Evolutionary conservation across 2,113 vertebrate genomes (phyloP), one percentile per base, ranked within the genome.

Genomic region (Sardina pilchardus): DNA sequence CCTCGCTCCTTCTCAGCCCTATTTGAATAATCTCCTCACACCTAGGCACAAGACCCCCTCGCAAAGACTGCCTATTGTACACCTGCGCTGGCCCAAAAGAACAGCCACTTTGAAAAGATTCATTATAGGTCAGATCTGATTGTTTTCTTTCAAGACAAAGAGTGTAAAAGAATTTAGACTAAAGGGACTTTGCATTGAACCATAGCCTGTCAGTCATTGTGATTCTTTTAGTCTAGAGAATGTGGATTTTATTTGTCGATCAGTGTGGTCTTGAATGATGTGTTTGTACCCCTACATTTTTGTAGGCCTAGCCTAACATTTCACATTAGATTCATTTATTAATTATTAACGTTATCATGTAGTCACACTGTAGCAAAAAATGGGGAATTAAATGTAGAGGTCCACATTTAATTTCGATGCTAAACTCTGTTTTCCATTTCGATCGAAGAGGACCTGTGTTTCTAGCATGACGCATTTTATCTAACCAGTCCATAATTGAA

Each of bases 1-100:
- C 93, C 92, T 92, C 90, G 92, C 91, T 93, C 93, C 93, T 91
- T 87, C 88, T 92, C 88, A 85, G 90, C 90, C 91, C 90, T 47
- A 96, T 96, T 95, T 95, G 94, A 96, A 96, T 95, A 95, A 95
- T 94, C 92, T 93, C 93, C 94, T 95, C 93, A 92, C 94, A 94
- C 95, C 95, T 95, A 92, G 92, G 93, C 91, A 92, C 91, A 91
- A 93, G 89, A 83, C 83, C 90, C 39, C 89, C 92, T 82, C 47
- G 83, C 89, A 89, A 84, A n/a, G 88, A 87, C 82, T 84, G 43
- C 85, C 89, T 80, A 89, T 36, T 26, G 47, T 83, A 89, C 90
- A 91, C 90, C 89, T 90, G 90, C 86, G 80, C 45, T 84, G 34
- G 56, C 81, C 56, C 67, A 85, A 87, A 85, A 59, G 43, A 83